These are phyloP conservation scores for Dicranocentrus wangi DNA, from an alignment of 2,888 invertebrate genomes.

Conservation along the genomic window DNA sequence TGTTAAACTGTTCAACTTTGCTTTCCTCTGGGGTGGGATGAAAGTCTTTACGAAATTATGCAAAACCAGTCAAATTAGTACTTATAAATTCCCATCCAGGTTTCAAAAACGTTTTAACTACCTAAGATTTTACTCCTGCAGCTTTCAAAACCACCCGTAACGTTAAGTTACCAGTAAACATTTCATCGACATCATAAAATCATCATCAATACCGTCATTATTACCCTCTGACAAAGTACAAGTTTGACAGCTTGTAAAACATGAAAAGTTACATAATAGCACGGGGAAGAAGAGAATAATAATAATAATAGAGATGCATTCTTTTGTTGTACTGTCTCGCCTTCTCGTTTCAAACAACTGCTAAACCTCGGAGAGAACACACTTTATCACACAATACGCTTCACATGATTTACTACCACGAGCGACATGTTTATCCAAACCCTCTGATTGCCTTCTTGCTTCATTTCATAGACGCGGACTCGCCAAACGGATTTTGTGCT, in stretches of 20 bases:
- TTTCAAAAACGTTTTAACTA: no score
- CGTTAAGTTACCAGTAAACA: background rate
- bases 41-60: no score
- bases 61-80: no score
- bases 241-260: constrained; percentile 59
- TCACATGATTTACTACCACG: background rate
- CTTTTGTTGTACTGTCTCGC: constrained; percentile 23
- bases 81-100: no score
- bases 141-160: no score
- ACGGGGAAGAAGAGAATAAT: background rate
- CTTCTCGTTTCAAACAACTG: no score
- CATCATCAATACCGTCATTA: constrained; percentile 32
- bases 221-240: constrained; percentile 42
- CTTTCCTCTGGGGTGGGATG: no score
- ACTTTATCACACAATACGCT: no score
- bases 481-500: constrained; percentile 9
- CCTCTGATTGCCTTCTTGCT: constrained; percentile 16
- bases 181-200: constrained; percentile 37
- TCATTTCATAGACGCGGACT: constrained; percentile 28
- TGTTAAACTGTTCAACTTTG: no score
- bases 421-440: constrained; percentile 44
- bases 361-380: no score
- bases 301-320: constrained; percentile 7
- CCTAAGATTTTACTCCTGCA: no score
- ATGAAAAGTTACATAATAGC: constrained; percentile 56